These are phyloP conservation scores for Agrotis ipsilon DNA, from an alignment of 2,888 invertebrate species.

Conservation along the genomic window DNA sequence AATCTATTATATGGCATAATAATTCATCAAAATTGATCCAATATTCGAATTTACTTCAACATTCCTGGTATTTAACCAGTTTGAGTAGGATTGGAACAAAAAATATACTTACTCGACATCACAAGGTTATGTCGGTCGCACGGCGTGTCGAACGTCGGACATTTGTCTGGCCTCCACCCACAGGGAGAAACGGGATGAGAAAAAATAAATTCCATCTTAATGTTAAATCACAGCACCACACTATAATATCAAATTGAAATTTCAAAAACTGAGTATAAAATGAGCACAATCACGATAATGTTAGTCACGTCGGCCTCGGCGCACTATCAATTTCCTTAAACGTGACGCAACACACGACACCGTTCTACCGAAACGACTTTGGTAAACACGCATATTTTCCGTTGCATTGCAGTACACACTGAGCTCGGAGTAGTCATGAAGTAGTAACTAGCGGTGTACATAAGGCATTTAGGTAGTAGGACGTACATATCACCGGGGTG, in stretches of 20 bases:
- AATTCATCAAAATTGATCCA: constrained; percentile 43
- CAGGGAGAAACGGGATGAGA: constrained; percentile 85
- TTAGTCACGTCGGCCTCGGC: constrained; percentile 90
- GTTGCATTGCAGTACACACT: constrained; percentile 92
- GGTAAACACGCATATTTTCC: constrained; percentile 92
- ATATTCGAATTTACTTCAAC: constrained; percentile 41
- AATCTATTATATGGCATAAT: constrained; percentile 61
- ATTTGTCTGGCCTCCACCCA: constrained; percentile 89
- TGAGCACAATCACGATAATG: constrained; percentile 86
- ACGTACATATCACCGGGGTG: constrained; percentile 91
- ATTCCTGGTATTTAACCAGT: constrained; percentile 57
- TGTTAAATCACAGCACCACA: constrained; percentile 80
- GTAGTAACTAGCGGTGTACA: constrained; percentile 91
- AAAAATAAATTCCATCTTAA: constrained; percentile 82
- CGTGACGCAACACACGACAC: constrained; percentile 91
- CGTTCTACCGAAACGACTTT: constrained; percentile 91
- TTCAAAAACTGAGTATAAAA: constrained; percentile 76
- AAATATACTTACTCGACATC: constrained; percentile 87
- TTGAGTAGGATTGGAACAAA: constrained; percentile 74
- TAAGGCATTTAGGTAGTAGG: constrained; percentile 91
- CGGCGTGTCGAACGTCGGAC: constrained; percentile 87
- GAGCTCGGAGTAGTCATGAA: constrained; percentile 91
- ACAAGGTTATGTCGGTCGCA: constrained; percentile 90
- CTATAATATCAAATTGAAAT: constrained; percentile 73
- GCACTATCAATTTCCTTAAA: constrained; percentile 91